These are phyloP conservation scores for Virgularia gustaviana DNA, from an alignment of 92 coral and sea anemone genomes.

Conservation along the genomic window DNA sequence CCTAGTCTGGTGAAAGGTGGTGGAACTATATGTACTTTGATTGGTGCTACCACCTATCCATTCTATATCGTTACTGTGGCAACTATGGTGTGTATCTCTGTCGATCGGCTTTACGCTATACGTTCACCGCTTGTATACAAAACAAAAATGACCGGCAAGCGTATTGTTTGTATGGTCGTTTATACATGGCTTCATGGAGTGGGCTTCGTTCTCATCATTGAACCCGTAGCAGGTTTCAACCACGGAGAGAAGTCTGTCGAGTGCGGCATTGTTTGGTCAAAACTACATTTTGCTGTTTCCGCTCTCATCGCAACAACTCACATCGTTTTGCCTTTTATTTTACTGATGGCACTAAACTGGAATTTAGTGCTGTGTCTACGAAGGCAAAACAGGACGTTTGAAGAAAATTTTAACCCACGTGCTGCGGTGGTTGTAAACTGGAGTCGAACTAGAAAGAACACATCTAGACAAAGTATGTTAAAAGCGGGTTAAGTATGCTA, in stretches of 20 bases:
- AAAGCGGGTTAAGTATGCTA: no score
- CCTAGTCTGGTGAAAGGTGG: not conserved
- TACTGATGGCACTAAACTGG: not conserved
- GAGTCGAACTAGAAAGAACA: not conserved
- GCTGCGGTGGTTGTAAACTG: not conserved
- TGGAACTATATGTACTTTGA: not conserved
- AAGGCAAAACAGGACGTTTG: conserved; percentile 6
- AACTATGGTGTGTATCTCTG: not conserved
- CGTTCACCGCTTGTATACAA: not conserved
- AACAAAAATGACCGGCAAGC: not conserved
- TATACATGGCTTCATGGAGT: conserved; percentile 1
- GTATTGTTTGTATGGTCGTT: not conserved
- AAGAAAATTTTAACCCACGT: not conserved
- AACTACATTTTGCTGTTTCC: not conserved
- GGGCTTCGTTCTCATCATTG: not conserved
- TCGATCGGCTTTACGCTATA: not conserved
- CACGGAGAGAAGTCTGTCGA: not conserved
- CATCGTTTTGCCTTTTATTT: not conserved
- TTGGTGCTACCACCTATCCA: not conserved
- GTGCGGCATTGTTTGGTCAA: not conserved
- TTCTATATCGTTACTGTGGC: not conserved
- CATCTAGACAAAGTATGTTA: conserved; percentile 6
- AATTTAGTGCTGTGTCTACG: conserved; percentile 3
- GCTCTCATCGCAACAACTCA: not conserved
- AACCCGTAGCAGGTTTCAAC: not conserved